phyloP scores from a whole-genome alignment of 2,888 invertebrate genomes.

The Sphaerophoria taeniata region DNA sequence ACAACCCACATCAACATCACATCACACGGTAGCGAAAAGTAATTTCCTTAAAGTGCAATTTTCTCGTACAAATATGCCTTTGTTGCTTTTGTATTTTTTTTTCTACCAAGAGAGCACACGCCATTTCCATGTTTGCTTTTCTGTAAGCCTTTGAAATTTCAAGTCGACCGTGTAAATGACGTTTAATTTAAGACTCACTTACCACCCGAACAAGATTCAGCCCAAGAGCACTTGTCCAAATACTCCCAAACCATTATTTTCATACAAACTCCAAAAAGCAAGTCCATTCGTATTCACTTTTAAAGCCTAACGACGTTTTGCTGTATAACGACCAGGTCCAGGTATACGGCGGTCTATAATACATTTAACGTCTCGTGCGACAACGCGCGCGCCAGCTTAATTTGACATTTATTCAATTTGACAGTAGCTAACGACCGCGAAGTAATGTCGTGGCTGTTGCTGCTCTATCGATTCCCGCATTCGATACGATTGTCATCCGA shows the following conservation, averaged over 20 bases:
- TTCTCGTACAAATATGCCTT: slow-evolving; percentile 28
- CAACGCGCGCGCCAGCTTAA: slow-evolving; percentile 5
- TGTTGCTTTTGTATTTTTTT: too few relatives aligned
- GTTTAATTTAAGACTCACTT: slow-evolving; percentile 45
- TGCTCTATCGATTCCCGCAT: slow-evolving; percentile 26
- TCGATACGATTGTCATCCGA: slow-evolving; percentile 26
- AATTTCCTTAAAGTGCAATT: slow-evolving; percentile 47
- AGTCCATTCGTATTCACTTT: slow-evolving; percentile 2
- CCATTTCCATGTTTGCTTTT: slow-evolving; percentile 51
- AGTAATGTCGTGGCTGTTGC: slow-evolving; percentile 6
- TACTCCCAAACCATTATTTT: neutral
- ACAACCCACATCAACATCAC: neutral
- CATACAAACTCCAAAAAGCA: slow-evolving; percentile 23
- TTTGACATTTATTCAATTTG: slow-evolving; percentile 53
- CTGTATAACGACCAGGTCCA: too few relatives aligned
- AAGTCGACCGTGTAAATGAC: slow-evolving; percentile 18
- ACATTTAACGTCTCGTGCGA: slow-evolving; percentile 9
- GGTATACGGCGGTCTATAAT: slow-evolving; percentile 32
- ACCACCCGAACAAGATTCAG: slow-evolving; percentile 28
- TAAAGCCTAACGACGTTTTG: slow-evolving; percentile 24
- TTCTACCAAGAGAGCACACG: slow-evolving; percentile 30
- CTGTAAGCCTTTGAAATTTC: slow-evolving; percentile 3
- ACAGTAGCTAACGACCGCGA: slow-evolving; percentile 49
- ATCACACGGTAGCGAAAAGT: neutral
- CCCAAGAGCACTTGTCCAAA: too few relatives aligned